Evolutionary conservation across 2,113 vertebrate genomes (phyloP), one percentile per base, ranked within the genome.

Genomic region (Anhinga anhinga): DNA sequence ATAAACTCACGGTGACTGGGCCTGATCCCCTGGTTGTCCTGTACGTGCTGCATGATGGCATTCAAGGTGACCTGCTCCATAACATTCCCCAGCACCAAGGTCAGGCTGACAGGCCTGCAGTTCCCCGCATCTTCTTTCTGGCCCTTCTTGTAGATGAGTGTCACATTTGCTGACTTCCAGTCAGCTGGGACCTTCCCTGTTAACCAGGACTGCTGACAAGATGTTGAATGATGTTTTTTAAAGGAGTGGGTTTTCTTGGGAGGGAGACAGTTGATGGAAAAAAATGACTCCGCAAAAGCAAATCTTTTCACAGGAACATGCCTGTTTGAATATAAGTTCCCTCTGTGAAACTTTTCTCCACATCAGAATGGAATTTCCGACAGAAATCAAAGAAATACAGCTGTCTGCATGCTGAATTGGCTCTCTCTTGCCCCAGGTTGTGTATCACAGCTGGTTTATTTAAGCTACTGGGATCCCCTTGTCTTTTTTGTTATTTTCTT

Each of bases 241-340:
- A 58, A 69, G 19, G 12, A 62, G 9, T 5, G 19, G 5, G 1
- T 6, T 45, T 72, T 11, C 9, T 0, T 3, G 49, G 12, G 25
- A 49, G 5, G 8, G 21, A 80, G 38, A 32, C 7, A 52, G 49
- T 1, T 74, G 34, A 36, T n/a, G 26, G 42, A 29, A 34, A 29
- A 40, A 26, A 30, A 11, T 5, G 2, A 30, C 34, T 34, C 47
- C 3, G 63, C 15, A 17, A 53, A 79, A 83, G 63, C n/a, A 49
- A 69, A 90, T 16, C 19, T 74, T 79, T 79, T 42, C 30, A 42
- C 32, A 74, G 15, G 13, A 93, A n/a, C 11, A 27, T 38, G n/a
- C 8, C 25, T 74, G 11, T 90, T 69, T 63, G 49, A 44, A 36
- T 30, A 11, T 2, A 61, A 61, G 15, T 58, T 74, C 16, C 44